Evolutionary conservation across 2,797 vertebrate genomes (phyloP).

Genomic region (Bryconaethiops microstoma): DNA sequence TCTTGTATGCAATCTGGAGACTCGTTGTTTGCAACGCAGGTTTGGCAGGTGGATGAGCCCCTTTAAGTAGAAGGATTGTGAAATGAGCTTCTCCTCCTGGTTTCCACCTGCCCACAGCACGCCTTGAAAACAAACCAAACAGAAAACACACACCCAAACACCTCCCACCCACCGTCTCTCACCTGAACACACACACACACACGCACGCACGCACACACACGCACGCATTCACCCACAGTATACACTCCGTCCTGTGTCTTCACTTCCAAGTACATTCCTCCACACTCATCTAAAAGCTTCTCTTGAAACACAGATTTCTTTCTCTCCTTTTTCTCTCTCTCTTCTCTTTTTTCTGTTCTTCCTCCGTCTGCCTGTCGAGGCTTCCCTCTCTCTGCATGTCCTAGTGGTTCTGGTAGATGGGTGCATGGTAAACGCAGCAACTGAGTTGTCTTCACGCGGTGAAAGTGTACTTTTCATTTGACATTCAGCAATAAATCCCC

Average conservation of each 20-base stretch:
- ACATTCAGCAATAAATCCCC: slow-evolving; percentile 97
- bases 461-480: slow-evolving; percentile 91
- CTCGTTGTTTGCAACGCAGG: slow-evolving; percentile 42
- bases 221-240: slow-evolving; percentile 31
- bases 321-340: slow-evolving; percentile 72
- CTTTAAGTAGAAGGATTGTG: slow-evolving; percentile 66
- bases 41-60: slow-evolving; percentile 72
- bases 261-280: slow-evolving; percentile 36
- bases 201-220: slow-evolving; percentile 25
- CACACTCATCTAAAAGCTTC: slow-evolving; percentile 59
- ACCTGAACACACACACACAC: slow-evolving; percentile 38
- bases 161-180: slow-evolving; percentile 27
- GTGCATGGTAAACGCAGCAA: slow-evolving; percentile 99
- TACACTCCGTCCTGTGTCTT: slow-evolving; percentile 34
- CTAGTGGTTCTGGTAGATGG: slow-evolving; percentile 98
- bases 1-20: slow-evolving; percentile 74
- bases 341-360: slow-evolving; percentile 57
- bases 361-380: slow-evolving; percentile 56
- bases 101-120: slow-evolving; percentile 37
- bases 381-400: slow-evolving; percentile 85
- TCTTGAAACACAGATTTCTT: slow-evolving; percentile 71
- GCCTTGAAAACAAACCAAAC: slow-evolving; percentile 39
- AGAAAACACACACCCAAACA: slow-evolving; percentile 31
- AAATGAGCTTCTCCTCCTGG: slow-evolving; percentile 42
- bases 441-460: slow-evolving; percentile 90